Base-by-base conservation (phyloP, 1,140 invertebrate species). In the Hesperophylax magnus region DNA sequence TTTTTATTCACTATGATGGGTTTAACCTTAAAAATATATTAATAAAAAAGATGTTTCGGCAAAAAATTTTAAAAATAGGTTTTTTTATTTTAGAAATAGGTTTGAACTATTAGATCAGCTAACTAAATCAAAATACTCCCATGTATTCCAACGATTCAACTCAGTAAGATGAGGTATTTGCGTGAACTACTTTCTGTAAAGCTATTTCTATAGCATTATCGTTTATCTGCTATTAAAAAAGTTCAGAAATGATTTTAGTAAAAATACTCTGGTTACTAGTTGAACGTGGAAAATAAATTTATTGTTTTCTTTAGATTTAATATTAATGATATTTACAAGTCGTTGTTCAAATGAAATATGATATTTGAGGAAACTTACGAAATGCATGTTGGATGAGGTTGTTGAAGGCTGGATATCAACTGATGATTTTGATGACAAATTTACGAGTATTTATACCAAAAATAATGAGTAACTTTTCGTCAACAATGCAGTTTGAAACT, bases 371-470 rank as follows among this genome's bases (percentile, higher is more conserved):
- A 75, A 24, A 75, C 54, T 75, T 75, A 75, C 71, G 53, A 75
- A 56, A 22, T 75, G 71, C 71, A 75, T 75, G 52, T 75, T 75
- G 71, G 24, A 8, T 20, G 39, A 24, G 47, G 11, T 75, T n/a
- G 71, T 75, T 58, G 71, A 65, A 14, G 22, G 20, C 14, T 27
- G 27, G 20, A 65, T 27, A n/a, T 65, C 61, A 65, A 65, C 61
- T 65, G 61, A 65, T 65, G 24, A 65, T 27, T 65, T 65, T 27
- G 14, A 31, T 17, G 27, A 65, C 20, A 24, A 65, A 65, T 65
- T 65, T 15, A 15, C 7, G 22, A 17, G 2, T 65, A 65, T 65
- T 65, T 65, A 65, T 65, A 65, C 34, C 34, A 39, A 39, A 39
- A 39, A 39, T 39, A 39, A 39, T 8, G 7, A 9, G 3, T 39